Conservation (phyloP, 2,113 vertebrate species). For the Hippocampus abdominalis region DNA sequence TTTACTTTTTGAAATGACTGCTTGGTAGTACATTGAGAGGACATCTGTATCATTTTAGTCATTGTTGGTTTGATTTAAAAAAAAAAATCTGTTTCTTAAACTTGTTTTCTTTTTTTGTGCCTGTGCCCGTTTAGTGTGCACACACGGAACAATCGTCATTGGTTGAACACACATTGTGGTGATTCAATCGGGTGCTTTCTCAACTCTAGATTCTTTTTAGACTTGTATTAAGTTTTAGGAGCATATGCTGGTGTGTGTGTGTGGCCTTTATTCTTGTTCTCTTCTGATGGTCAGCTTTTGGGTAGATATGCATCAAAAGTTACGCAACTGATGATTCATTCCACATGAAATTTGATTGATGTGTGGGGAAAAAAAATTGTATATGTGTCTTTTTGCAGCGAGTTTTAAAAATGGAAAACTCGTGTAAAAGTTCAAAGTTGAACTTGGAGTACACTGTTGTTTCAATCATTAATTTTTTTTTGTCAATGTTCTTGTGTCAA, state of each 20-base stretch:
- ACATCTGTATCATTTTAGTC: background rate
- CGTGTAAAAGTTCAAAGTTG: background rate
- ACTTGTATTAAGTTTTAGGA: background rate
- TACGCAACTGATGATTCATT: slow-evolving; percentile 1
- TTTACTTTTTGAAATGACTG: background rate
- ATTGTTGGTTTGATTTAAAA: background rate
- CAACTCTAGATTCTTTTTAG: background rate
- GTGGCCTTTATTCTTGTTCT: background rate
- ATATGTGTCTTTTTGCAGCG: background rate
- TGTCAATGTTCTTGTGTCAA: slow-evolving; percentile 1
- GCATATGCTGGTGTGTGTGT: background rate
- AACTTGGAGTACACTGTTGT: background rate
- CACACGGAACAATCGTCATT: background rate
- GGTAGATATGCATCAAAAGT: background rate
- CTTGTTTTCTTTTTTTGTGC: background rate
- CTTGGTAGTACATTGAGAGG: background rate
- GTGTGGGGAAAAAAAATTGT: background rate
- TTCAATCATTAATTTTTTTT: slow-evolving; percentile 3
- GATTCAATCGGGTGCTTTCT: background rate
- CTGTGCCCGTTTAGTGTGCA: background rate
- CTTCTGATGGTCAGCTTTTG: background rate
- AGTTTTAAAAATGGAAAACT: background rate
- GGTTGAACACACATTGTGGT: background rate
- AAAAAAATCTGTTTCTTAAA: background rate
- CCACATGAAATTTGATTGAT: background rate